Conservation (phyloP, 2,797 vertebrate genomes). For the Eulemur albifrons region DNA sequence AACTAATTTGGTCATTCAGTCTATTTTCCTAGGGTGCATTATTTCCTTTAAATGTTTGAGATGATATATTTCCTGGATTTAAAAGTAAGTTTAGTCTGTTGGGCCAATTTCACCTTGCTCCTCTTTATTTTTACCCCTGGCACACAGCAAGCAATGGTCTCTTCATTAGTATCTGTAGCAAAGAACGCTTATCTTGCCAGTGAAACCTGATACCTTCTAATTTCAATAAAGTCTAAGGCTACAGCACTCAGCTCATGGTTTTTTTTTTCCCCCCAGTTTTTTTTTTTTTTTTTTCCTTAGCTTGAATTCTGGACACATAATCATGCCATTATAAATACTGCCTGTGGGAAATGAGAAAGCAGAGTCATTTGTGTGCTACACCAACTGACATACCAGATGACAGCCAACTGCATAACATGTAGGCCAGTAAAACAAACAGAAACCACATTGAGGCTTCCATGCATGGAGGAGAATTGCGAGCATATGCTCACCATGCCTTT, state of each 20-base stretch:
- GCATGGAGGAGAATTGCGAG: slow-evolving; percentile 7
- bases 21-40: background rate
- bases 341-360: slow-evolving; percentile 62
- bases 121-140: background rate
- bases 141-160: background rate
- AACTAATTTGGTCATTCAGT: background rate
- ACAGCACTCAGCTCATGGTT: background rate
- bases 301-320: slow-evolving; percentile 69
- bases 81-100: background rate
- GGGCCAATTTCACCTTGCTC: background rate
- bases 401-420: slow-evolving; percentile 57
- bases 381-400: slow-evolving; percentile 68
- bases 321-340: slow-evolving; percentile 63
- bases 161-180: background rate
- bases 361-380: slow-evolving; percentile 35
- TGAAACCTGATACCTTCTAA: slow-evolving; percentile 37
- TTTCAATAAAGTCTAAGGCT: slow-evolving; percentile 43
- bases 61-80: background rate
- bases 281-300: background rate
- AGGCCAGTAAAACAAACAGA: slow-evolving; percentile 60
- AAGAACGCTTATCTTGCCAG: background rate
- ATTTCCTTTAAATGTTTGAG: background rate
- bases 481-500: slow-evolving; percentile 45
- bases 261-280: no score
- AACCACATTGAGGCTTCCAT: slow-evolving; percentile 12